These are phyloP conservation scores for Harpagus bidentatus DNA, from an alignment of 2,113 vertebrate species.

Conservation along the genomic window DNA sequence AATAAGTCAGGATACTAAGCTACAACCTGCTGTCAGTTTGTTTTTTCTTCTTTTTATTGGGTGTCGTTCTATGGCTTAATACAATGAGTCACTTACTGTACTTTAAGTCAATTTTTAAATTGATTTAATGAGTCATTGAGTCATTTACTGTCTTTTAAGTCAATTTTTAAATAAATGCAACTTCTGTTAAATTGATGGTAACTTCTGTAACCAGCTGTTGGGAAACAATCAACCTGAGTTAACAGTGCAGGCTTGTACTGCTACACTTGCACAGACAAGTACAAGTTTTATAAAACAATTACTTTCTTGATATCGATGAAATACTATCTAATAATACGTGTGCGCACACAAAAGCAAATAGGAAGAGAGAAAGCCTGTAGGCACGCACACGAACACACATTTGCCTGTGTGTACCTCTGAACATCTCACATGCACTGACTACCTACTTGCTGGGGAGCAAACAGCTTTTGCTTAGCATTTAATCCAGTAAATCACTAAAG, in stretches of 20 bases:
- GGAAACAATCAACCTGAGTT: neutral
- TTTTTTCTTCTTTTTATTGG: neutral
- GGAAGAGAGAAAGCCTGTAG: neutral
- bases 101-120: conserved; percentile 33
- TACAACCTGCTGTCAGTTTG: neutral
- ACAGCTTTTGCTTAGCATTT: neutral
- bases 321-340: neutral
- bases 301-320: neutral
- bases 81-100: conserved; percentile 6
- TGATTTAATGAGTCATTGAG: conserved; percentile 39
- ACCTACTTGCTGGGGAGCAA: neutral
- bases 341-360: neutral
- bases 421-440: accelerated
- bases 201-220: neutral
- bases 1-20: neutral
- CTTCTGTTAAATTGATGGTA: neutral
- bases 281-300: neutral
- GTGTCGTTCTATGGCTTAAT: neutral
- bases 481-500: neutral
- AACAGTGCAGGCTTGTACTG: neutral
- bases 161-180: conserved; percentile 17
- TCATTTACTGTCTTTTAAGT: conserved; percentile 32
- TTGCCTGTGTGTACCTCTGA: neutral
- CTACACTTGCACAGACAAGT: neutral
- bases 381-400: neutral